Base-by-base conservation (phyloP, 64 coral and sea anemone species). In the Orbicella faveolata region DNA sequence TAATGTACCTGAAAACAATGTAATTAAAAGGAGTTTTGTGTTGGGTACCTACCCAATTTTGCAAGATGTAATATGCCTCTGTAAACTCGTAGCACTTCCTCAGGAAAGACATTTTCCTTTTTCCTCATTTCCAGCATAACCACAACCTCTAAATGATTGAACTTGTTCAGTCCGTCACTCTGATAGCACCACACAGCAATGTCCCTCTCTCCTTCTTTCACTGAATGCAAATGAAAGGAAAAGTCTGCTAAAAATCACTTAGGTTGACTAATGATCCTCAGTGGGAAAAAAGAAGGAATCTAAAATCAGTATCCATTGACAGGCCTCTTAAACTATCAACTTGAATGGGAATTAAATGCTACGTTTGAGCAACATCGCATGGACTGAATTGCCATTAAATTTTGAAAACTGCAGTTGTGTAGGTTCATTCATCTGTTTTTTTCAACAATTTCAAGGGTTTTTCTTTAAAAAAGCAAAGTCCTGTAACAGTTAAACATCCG, bases 101-200 rank as follows among this genome's bases (percentile, higher is more conserved):
- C 87, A 23, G 94, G 94, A 62, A 96, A 92, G 36, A 96, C 30
- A 30, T 89, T 75, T 72, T 96, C 94, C 64, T 82, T 92, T 72
- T 37, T 87, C 1, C 78, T 76, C 16, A 89, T 12, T 63, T 96
- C 87, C 16, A 96, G 76, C 66, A 93, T 34, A 36, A 96, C 61
- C 16, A 93, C 91, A 1, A 96, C 79, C 33, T 96, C 94, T 52
- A 84, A 89, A 64, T 96, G 94, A 55, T 78, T 66, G 62, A 87
- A 48, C 68, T 76, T 65, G 15, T 39, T 52, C 34, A 96, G 69
- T 52, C 94, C 94, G 8, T 93, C 67, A 87, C 94, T 96, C 15
- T 26, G 52, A 61, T 76, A 93, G 80, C 88, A 90, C 94, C 94
- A 96, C 21, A 82, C 73, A 14, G 13, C 0, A 20, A 78, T 35